Evolutionary conservation across 2,888 invertebrate species (phyloP), one percentile per base, ranked within the genome.

Genomic region (Geophilus truncorum): DNA sequence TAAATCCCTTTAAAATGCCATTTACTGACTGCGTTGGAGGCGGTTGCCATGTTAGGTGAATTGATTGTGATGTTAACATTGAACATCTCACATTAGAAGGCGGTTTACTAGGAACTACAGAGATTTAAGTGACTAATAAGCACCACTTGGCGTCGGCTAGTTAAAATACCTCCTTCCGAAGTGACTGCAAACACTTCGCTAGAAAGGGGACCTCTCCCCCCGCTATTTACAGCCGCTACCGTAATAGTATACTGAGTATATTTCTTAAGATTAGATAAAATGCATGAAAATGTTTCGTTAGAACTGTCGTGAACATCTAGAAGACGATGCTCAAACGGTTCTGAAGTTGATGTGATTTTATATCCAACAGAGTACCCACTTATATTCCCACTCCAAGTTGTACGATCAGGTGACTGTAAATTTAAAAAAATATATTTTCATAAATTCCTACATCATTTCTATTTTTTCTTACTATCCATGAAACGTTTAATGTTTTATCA

Each of bases 1-100:
- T 96, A 89, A 97, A 98, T n/a, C 97, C 97, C 87, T 96, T 96
- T 85, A 97, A 95, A 57, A 97, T 93, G 83, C 97, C 97, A 86
- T 97, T 96, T 75, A 97, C 95, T 45, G 95, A 92, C 82, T 93
- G 93, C 1, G 96, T 90, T 57, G 97, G 95, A 0, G 97, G 97
- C 0, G 96, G 95, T 0, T 94, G 93, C 97, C 97, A 98, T 23
- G 94, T 93, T 3, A 97, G 95, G 81, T 96, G 91, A 85, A 98
- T 95, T 1, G 96, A 95, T 88, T 96, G 95, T 3, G 97, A 96
- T 10, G 96, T 96, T 62, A 97, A 90, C 0, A 97, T 95, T 3
- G 95, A 95, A 88, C 97, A 97, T 80, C 93, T 92, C 0, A 96
- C 94, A 85, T 95, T 95, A 84, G 95, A 93, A 21, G 97, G 96